These are phyloP conservation scores for Unio pictorum DNA, from an alignment of 2,888 invertebrate species.

Conservation along the genomic window DNA sequence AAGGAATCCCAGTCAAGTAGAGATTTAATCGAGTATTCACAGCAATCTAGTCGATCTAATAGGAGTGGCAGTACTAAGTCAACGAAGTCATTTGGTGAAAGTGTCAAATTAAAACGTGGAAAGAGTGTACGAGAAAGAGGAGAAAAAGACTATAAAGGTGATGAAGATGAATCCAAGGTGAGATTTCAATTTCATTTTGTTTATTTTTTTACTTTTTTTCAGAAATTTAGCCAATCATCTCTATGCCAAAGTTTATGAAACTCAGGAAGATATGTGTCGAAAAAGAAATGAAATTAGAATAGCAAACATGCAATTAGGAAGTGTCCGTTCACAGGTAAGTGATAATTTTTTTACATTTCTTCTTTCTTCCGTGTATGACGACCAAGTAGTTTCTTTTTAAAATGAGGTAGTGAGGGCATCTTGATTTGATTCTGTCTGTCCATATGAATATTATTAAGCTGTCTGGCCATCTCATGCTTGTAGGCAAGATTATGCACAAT, in stretches of 20 bases:
- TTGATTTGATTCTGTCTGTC: too few relatives aligned
- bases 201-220: slow-evolving; percentile 30
- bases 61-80: too few relatives aligned
- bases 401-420: too few relatives aligned
- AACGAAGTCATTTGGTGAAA: neutral
- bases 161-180: slow-evolving; percentile 41
- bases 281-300: slow-evolving; percentile 94
- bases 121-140: slow-evolving; percentile 11
- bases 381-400: too few relatives aligned
- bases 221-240: slow-evolving; percentile 75
- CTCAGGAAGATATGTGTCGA: slow-evolving; percentile 94
- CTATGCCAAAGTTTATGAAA: slow-evolving; percentile 94
- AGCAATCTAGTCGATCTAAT: too few relatives aligned
- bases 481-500: too few relatives aligned
- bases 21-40: too few relatives aligned
- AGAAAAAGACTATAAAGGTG: slow-evolving; percentile 10
- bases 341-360: too few relatives aligned
- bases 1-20: too few relatives aligned
- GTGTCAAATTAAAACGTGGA: slow-evolving; percentile 33
- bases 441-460: too few relatives aligned
- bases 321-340: slow-evolving; percentile 90
- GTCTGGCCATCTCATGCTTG: too few relatives aligned
- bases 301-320: slow-evolving; percentile 90
- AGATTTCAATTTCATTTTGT: slow-evolving; percentile 12
- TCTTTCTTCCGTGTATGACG: too few relatives aligned